Conservation (phyloP, 2,113 vertebrate genomes). For the Perccottus glenii region DNA sequence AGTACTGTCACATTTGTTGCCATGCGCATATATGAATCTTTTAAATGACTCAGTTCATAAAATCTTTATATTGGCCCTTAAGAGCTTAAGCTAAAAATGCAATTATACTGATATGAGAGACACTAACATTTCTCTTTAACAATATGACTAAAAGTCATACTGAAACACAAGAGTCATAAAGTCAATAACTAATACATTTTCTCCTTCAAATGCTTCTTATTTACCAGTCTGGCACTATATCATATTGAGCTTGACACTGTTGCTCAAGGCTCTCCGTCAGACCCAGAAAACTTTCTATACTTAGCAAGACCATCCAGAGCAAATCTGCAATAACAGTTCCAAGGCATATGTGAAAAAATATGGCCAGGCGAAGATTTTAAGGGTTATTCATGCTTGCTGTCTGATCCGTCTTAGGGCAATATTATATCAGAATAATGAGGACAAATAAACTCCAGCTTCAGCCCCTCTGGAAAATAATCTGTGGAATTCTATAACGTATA, state of each 20-base stretch:
- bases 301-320: slow-evolving; percentile 59
- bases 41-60: too few relatives aligned
- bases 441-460: slow-evolving; percentile 60
- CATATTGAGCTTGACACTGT: slow-evolving; percentile 32
- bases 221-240: background rate
- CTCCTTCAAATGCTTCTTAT: background rate
- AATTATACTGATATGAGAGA: too few relatives aligned
- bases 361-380: slow-evolving; percentile 51
- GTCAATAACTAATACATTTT: too few relatives aligned
- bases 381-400: slow-evolving; percentile 42
- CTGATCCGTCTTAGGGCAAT: background rate
- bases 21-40: too few relatives aligned
- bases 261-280: slow-evolving; percentile 62
- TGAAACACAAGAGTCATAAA: too few relatives aligned
- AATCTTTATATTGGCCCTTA: too few relatives aligned
- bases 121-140: too few relatives aligned
- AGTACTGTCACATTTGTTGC: too few relatives aligned
- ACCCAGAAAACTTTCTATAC: slow-evolving; percentile 55
- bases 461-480: slow-evolving; percentile 45
- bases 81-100: too few relatives aligned
- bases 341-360: slow-evolving; percentile 46
- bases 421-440: slow-evolving; percentile 12
- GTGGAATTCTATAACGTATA: slow-evolving; percentile 32
- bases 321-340: slow-evolving; percentile 61
- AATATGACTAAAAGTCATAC: too few relatives aligned